These are phyloP conservation scores for Acrocephalus kingi DNA, from an alignment of 2,113 vertebrate species.

Conservation along the genomic window DNA sequence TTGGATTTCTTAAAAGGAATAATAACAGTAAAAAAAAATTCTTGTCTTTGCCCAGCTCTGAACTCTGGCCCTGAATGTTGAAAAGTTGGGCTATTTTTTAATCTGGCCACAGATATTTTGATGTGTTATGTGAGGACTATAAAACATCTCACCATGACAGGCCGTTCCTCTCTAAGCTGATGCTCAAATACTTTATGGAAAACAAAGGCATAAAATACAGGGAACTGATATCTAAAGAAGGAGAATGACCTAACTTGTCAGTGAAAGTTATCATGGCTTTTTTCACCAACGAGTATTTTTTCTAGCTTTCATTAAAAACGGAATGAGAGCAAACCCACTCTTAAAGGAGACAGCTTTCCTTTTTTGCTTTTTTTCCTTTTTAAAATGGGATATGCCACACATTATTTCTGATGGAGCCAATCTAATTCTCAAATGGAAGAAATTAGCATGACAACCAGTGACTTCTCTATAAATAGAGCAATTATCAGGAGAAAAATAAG, in stretches of 20 bases:
- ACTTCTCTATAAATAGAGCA: constrained; percentile 43
- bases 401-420: not conserved
- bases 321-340: not conserved
- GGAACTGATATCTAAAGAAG: not conserved
- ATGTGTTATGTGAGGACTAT: not conserved
- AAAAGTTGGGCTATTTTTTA: not conserved
- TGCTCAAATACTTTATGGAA: not conserved
- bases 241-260: not conserved
- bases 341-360: not conserved
- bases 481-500: constrained; percentile 54
- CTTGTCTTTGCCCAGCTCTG: not conserved
- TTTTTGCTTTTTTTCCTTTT: not conserved
- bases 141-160: not conserved
- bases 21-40: not conserved
- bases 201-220: not conserved
- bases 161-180: not conserved
- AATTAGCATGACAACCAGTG: constrained; percentile 17
- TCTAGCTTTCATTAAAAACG: not conserved
- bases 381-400: not conserved
- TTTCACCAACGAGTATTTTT: not conserved
- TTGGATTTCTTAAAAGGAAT: not conserved
- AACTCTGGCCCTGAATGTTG: not conserved
- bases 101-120: not conserved
- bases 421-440: not conserved
- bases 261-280: not conserved